A percentile compares a stretch with the other conserved stretches of the same genome.
These are phyloP conservation scores for Amblyjoppa proteus DNA, from an alignment of 2,888 invertebrate species.

Conservation along the genomic window DNA sequence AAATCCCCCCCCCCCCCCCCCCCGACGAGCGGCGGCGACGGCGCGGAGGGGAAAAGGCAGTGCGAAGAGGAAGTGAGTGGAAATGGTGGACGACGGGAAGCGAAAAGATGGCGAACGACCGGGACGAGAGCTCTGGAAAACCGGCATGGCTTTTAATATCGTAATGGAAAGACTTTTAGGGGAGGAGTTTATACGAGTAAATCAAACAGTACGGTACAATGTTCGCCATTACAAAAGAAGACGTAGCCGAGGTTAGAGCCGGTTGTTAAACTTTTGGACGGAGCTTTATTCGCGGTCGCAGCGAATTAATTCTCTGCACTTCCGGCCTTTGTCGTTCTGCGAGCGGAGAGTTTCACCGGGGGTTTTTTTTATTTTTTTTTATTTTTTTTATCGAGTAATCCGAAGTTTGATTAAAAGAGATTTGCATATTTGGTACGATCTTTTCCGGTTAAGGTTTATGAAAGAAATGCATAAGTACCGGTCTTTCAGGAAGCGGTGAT, in stretches of 20 bases:
- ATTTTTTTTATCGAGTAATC: constrained; percentile 24
- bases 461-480: background rate
- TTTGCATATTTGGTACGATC: constrained; percentile 35
- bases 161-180: constrained; percentile 54
- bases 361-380: background rate
- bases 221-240: constrained; percentile 57
- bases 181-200: constrained; percentile 32
- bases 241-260: constrained; percentile 20
- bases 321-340: background rate
- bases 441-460: background rate
- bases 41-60: background rate
- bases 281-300: constrained; percentile 7
- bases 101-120: constrained; percentile 27
- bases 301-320: constrained; percentile 5
- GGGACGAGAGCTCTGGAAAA: constrained; percentile 5
- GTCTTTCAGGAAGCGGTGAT: background rate
- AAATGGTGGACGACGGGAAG: background rate
- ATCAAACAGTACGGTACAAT: constrained; percentile 50
- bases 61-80: constrained; percentile 25
- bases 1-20: background rate
- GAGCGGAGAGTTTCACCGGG: no score
- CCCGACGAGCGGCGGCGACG: background rate
- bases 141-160: constrained; percentile 61
- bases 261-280: constrained; percentile 18
- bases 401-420: constrained; percentile 42